phyloP scores from a whole-genome alignment of 1,140 invertebrate species.

The Drosophila serrata region DNA sequence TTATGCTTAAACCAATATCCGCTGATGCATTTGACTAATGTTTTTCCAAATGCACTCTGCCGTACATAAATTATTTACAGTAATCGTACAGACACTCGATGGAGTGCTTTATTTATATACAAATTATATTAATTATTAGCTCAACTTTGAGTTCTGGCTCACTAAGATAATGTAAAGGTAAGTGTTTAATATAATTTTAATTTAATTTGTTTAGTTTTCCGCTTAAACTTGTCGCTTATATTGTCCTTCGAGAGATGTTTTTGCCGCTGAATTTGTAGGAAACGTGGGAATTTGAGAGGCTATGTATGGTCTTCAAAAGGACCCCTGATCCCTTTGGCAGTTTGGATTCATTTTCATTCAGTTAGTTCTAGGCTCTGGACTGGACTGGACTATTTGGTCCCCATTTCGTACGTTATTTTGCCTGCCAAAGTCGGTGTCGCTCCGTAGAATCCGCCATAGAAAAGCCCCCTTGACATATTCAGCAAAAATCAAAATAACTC shows the following conservation, averaged over 20 bases:
- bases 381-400: slow-evolving; percentile 59
- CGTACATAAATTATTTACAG: slow-evolving; percentile 49
- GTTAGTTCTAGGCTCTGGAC: slow-evolving; percentile 39
- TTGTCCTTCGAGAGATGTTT: slow-evolving; percentile 41
- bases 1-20: slow-evolving; percentile 26
- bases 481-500: slow-evolving; percentile 5
- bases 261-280: slow-evolving; percentile 29
- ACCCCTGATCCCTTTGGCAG: slow-evolving; percentile 18
- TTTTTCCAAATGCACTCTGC: slow-evolving; percentile 36
- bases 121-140: slow-evolving; percentile 40
- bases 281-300: slow-evolving; percentile 21
- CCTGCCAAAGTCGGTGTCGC: slow-evolving; percentile 30
- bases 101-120: slow-evolving; percentile 31
- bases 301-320: not conserved
- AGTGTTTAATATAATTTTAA: slow-evolving; percentile 17
- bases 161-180: slow-evolving; percentile 32
- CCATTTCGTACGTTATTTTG: slow-evolving; percentile 31
- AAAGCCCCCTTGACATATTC: slow-evolving; percentile 1
- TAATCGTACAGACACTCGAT: slow-evolving; percentile 15
- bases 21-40: slow-evolving; percentile 39
- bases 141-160: slow-evolving; percentile 51
- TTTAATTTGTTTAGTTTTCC: slow-evolving; percentile 38
- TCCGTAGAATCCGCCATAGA: not conserved
- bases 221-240: slow-evolving; percentile 34
- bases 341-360: slow-evolving; percentile 20